Base-by-base conservation (phyloP, 2,888 invertebrate species). In the Drosophila borealis region DNA sequence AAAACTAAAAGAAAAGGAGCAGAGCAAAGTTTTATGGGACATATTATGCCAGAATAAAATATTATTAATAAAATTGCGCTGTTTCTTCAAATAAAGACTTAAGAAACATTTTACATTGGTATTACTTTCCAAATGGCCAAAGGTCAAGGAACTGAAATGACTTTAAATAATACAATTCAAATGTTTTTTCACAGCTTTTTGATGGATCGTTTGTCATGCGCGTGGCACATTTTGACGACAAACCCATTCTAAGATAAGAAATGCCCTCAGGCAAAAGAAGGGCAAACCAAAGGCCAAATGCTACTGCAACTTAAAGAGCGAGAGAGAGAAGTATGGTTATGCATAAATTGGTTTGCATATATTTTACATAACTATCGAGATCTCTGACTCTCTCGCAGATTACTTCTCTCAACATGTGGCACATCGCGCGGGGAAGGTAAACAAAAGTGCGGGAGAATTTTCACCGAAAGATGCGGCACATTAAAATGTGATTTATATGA, bases 401-500 rank as follows among this genome's bases (percentile, higher is more conserved):
- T 14, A 36, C 44, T 36, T 13, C 49, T 48, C 48, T n/a, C 14
- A 62, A 41, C 73, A 73, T 78, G 57, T 68, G 73, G 73, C 75
- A 57, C 37, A 29, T 17, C 42, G 17, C 17, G 1, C 17, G 34
- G 41, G 64, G 55, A 66, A 64, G 78, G 78, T 78, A 78, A 78
- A 78, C 66, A 68, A 64, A 66, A 64, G 49, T 60, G 64, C 51
- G 60, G 39, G n/a, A 50, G 39, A 62, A 69, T 61, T 60, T 60
- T 50, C 41, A 54, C 39, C 50, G 53, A 72, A 68, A 78, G 75
- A 74, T 78, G 81, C 59, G 77, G 74, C 74, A 74, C 83, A 83
- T 82, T 83, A 71, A 73, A 83, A 73, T 81, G 81, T 81, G 82
- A 82, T 83, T 82, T 82, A 83, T 82, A 69, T 71, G 66, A 74